Percentiles rank a stretch among this genome's conserved stretches.
phyloP scores from a whole-genome alignment of 2,113 vertebrate genomes.

The Otis tarda region DNA sequence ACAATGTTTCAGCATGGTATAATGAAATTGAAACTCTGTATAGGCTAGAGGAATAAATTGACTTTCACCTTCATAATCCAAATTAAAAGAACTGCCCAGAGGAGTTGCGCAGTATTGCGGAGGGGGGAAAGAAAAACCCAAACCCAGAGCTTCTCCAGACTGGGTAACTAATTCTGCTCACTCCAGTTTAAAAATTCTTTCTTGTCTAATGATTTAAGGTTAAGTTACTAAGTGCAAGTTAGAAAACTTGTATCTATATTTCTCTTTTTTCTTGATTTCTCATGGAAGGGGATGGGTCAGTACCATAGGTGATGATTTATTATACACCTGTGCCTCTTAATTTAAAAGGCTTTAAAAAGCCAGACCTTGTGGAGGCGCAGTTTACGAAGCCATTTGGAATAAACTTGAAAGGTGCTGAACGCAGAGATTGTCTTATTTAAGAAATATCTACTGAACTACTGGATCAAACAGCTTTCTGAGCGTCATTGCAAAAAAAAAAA shows the following conservation, averaged over 20 bases:
- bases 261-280: not conserved
- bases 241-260: not conserved
- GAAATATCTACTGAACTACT: not conserved
- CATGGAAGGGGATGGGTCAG: not conserved
- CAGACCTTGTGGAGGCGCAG: not conserved
- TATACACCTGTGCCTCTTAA: not conserved
- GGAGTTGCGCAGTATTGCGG: no score
- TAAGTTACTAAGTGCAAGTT: not conserved
- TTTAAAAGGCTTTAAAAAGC: not conserved
- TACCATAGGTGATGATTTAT: not conserved
- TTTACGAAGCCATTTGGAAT: not conserved
- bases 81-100: not conserved
- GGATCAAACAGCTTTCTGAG: not conserved
- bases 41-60: not conserved
- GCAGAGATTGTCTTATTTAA: not conserved
- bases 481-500: not conserved
- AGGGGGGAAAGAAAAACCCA: no score
- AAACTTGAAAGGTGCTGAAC: not conserved
- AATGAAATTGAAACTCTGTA: not conserved
- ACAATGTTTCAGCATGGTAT: not conserved
- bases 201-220: not conserved
- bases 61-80: not conserved
- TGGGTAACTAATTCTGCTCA: not conserved
- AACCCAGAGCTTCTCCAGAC: not conserved
- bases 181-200: not conserved